Conservation (phyloP, 2,113 vertebrate genomes). For the Tragelaphus imberbis region DNA sequence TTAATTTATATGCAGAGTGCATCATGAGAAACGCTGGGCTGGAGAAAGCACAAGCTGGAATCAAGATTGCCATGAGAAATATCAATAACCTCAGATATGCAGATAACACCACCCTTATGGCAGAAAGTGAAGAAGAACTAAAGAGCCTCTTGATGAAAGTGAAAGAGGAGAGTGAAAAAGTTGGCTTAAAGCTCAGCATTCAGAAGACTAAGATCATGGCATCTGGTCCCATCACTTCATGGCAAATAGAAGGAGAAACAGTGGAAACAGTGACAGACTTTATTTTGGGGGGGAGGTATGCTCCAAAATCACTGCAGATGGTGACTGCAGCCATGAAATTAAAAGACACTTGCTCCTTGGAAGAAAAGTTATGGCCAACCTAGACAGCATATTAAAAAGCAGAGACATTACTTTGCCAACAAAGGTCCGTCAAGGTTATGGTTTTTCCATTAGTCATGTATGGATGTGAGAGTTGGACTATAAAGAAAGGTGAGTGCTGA, state of each 20-base stretch:
- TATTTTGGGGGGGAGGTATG: rapidly evolving
- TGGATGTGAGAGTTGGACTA: not conserved
- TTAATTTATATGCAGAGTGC: not conserved
- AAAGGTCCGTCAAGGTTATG: not conserved
- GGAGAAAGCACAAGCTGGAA: not conserved
- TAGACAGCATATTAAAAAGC: not conserved
- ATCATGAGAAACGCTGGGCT: not conserved
- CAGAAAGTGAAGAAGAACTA: not conserved
- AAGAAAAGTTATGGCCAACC: not conserved
- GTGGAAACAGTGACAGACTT: not conserved
- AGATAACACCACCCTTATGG: not conserved
- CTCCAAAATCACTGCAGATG: not conserved
- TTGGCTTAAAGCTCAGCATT: not conserved
- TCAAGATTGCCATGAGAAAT: not conserved
- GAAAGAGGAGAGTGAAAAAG: not conserved
- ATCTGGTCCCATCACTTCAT: not conserved
- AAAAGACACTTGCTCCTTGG: not conserved
- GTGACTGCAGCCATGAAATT: not conserved
- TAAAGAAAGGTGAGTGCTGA: not conserved
- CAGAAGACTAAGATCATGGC: not conserved
- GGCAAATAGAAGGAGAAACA: not conserved
- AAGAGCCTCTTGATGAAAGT: not conserved
- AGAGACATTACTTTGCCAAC: not conserved
- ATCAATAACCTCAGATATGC: not conserved
- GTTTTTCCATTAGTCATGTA: not conserved